Base-by-base conservation (phyloP, 2,888 invertebrate genomes). In the Drosophila silvestris region DNA sequence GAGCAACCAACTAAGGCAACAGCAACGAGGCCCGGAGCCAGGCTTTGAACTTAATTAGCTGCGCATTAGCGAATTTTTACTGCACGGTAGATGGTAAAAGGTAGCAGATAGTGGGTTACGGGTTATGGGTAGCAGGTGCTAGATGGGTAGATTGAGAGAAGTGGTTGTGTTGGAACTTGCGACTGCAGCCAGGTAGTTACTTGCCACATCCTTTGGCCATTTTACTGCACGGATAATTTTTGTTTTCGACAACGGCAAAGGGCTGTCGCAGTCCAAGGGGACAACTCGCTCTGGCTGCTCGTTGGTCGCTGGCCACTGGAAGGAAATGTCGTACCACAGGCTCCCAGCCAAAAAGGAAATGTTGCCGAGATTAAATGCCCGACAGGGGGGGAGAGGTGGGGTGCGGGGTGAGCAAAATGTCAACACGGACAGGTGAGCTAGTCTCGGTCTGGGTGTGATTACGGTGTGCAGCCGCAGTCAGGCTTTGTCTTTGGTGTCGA, bases 1-100 rank as follows among this genome's bases (percentile, higher is more conserved):
- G 5, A 37, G 47, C 59, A n/a, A 14, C 26, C 41, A 71, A 51
- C 44, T 37, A 53, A 62, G 61, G 53, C 41, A 14, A 30, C 44
- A 56, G 39, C 32, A n/a, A 16, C 59, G 58, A 7, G 58, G 83
- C 90, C 87, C 82, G 78, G 58, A 90, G 87, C 79, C 66, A 79
- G 82, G 87, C 91, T 88, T 88, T 88, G 89, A 89, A 90, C 88
- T 90, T 88, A 88, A 88, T 88, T 88, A 88, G 88, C 89, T 81
- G 89, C 87, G 81, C 89, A 88, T 90, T 88, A 89, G 76, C 81
- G 75, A 79, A 78, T 79, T 83, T 84, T 83, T 82, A 78, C 85
- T 82, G 85, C 85, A 83, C 84, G 70, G 61, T 50, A 66, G 37
- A 7, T 51, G 61, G 62, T 33, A 53, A 56, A 57, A 57, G 37